Conservation (phyloP, 1,140 invertebrate genomes). For the Drosophila albomicans region DNA sequence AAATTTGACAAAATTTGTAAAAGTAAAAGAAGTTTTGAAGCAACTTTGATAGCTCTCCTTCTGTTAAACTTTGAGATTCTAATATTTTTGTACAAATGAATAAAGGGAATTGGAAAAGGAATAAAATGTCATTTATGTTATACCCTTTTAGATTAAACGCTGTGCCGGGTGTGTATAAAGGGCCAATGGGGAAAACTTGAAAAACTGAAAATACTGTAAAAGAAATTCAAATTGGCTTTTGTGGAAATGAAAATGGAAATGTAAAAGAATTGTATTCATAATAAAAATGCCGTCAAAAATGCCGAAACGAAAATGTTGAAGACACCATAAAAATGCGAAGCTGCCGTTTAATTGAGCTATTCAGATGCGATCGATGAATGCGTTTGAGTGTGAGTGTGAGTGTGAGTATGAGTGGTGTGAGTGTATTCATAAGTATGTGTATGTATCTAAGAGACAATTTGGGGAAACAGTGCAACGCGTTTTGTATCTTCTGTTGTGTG, state of each 20-base stretch:
- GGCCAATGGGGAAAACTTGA: too few species aligned
- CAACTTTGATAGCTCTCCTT: too few species aligned
- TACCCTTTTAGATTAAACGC: too few species aligned
- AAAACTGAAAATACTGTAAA: too few species aligned
- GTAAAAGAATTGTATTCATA: constrained; percentile 1
- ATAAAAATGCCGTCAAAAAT: constrained; percentile 33
- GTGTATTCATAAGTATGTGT: background rate
- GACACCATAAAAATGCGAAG: constrained; percentile 21
- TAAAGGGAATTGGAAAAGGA: too few species aligned
- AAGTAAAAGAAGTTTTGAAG: too few species aligned
- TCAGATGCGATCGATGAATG: constrained; percentile 5
- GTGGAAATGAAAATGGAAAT: background rate
- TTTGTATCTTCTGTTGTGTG: constrained; percentile 11
- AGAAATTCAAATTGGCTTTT: too few species aligned
- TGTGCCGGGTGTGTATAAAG: too few species aligned
- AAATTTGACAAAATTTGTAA: too few species aligned
- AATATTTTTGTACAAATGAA: too few species aligned
- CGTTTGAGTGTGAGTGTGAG: background rate
- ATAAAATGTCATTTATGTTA: too few species aligned
- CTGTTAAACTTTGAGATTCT: too few species aligned
- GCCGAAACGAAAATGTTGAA: constrained; percentile 13
- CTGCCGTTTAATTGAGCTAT: constrained; percentile 11
- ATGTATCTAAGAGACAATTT: constrained; percentile 19
- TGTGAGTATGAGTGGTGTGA: background rate
- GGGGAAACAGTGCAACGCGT: constrained; percentile 22